Conservation (phyloP, 35 echinoderm and acorn worm species). For the Chiridota heheva region DNA sequence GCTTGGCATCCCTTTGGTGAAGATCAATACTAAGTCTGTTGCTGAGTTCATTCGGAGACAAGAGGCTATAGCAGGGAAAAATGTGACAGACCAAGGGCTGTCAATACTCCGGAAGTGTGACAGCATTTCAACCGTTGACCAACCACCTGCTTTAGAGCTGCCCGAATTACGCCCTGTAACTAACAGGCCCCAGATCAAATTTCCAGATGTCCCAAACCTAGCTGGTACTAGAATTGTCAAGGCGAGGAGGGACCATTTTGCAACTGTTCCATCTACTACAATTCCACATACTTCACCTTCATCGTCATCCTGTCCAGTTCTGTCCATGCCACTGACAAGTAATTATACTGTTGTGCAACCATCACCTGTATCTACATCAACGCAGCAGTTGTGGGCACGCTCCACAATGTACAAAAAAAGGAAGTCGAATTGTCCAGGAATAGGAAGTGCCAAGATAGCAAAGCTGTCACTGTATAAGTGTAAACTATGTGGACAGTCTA, state of each 20-base stretch:
- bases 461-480: neutral
- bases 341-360: too few relatives aligned
- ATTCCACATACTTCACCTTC: neutral
- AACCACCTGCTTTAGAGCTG: slow-evolving; percentile 29
- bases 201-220: slow-evolving; percentile 23
- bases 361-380: neutral
- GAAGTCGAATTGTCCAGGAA: neutral
- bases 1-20: slow-evolving; percentile 36
- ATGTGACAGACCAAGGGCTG: slow-evolving; percentile 43
- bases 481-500: neutral
- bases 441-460: neutral
- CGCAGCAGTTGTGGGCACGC: neutral
- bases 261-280: neutral
- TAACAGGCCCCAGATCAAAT: slow-evolving; percentile 32
- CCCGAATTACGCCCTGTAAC: slow-evolving; percentile 4
- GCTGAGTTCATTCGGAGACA: slow-evolving; percentile 32
- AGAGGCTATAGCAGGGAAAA: slow-evolving; percentile 23
- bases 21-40: slow-evolving; percentile 54
- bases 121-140: slow-evolving; percentile 10
- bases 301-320: neutral
- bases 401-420: neutral
- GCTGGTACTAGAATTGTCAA: slow-evolving; percentile 38
- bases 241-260: slow-evolving; percentile 1
- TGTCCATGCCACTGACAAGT: neutral
- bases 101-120: neutral